Base-by-base conservation (phyloP, 1,140 invertebrate genomes). In the Neodiprion pinetum region DNA sequence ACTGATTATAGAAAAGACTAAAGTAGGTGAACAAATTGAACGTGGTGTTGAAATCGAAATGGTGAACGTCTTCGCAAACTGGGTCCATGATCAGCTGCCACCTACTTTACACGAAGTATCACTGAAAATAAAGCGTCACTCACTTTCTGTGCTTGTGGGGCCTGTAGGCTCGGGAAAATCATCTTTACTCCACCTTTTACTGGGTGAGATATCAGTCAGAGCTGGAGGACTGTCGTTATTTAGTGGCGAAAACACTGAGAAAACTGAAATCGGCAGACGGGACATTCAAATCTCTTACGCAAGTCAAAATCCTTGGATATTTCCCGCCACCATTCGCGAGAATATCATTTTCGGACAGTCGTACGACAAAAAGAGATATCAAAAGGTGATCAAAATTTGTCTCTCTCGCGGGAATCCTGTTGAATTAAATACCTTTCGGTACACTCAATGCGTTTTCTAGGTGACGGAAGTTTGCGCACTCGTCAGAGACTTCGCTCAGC, bases 341-440 rank as follows among this genome's bases (percentile, higher is more conserved):
- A 97, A 97, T 84, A 96, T 97, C 76, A 84, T 96, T 0, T 96
- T 97, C 87, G 96, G 95, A 1, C 88, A 92, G 75, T 80, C 87
- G 1, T 96, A 92, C 77, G 90, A 95, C 72, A 87, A 90, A 23
- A 87, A 89, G 40, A 92, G 92, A 81, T 96, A 96, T 80, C 89
- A 91, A 74, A 90, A 91, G 83, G 93, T 40, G 28, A 40, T 40
- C 28, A 5, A 40, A 40, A 5, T 40, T 95, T 88, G 81, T 81
- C 82, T 75, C 71, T 40, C 28, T 40, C 28, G 28, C 28, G 2
- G 28, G 5, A 40, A 40, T 40, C 5, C 28, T 40, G 5, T 40
- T 1, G 5, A 40, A 40, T 3, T 40, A 40, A 40, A 40, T 40
- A 40, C 5, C 28, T 40, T 40, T 40, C 28, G 1, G 2, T 40